These are phyloP conservation scores for Agrenia bidenticulata DNA, from an alignment of 2,888 invertebrate genomes.

Conservation along the genomic window DNA sequence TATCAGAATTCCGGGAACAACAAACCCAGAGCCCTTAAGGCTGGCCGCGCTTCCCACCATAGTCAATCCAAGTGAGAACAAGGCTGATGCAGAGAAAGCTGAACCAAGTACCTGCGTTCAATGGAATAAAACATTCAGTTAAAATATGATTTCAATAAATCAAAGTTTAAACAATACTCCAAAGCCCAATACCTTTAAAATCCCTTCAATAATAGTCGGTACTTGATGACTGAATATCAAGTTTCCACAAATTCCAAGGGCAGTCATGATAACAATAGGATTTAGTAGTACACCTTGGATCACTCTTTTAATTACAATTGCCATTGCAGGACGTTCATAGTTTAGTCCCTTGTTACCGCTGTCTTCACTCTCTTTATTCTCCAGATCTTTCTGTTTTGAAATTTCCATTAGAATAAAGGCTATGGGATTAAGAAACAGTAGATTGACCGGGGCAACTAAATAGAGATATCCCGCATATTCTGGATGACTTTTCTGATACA, in stretches of 20 bases:
- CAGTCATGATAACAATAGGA: constrained; percentile 88
- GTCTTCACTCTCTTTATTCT: constrained; percentile 42
- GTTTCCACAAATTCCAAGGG: constrained; percentile 85
- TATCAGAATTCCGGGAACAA: constrained; percentile 83
- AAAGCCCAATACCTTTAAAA: constrained; percentile 67
- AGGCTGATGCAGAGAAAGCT: constrained; percentile 86
- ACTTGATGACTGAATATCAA: constrained; percentile 74
- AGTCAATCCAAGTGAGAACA: constrained; percentile 84
- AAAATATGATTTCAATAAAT: no score
- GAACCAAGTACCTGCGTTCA: constrained; percentile 72
- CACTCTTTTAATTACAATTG: constrained; percentile 55
- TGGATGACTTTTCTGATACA: constrained; percentile 81
- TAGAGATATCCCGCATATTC: constrained; percentile 89
- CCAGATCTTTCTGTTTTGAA: constrained; percentile 60
- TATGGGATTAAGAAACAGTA: constrained; percentile 88
- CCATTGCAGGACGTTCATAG: constrained; percentile 27
- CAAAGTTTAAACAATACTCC: neutral
- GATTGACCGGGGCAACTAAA: constrained; percentile 88
- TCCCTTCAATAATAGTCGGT: constrained; percentile 71
- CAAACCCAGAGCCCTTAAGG: constrained; percentile 72
- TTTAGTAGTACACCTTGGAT: constrained; percentile 76
- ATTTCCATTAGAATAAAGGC: constrained; percentile 88
- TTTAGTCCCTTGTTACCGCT: constrained; percentile 35
- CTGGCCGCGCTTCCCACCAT: constrained; percentile 89
- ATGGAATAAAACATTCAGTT: constrained; percentile 32